Evolutionary conservation across 2,113 vertebrate genomes (phyloP).

Genomic region (Dicerorhinus sumatrensis): DNA sequence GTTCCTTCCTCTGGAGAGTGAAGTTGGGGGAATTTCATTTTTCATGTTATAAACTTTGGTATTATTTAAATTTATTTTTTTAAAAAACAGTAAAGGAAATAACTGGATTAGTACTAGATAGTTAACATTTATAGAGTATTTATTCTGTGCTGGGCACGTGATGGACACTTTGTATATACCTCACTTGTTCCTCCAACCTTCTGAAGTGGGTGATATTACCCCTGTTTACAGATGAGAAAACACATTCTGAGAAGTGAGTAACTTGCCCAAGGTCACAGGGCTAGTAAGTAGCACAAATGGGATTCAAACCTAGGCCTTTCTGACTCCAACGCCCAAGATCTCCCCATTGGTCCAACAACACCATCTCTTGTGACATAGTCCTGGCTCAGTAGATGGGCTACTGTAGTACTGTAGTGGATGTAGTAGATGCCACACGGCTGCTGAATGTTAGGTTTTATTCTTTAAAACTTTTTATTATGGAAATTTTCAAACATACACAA

Average conservation of each 20-base stretch:
- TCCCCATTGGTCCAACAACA: neutral
- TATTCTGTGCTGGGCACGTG: neutral
- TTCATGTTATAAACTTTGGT: neutral
- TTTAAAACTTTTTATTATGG: neutral
- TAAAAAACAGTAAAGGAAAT: neutral
- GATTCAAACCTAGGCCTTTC: neutral
- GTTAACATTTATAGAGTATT: neutral
- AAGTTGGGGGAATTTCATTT: neutral
- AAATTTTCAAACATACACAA: conserved; percentile 21
- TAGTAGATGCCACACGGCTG: neutral
- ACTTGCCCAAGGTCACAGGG: neutral
- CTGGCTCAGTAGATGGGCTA: neutral
- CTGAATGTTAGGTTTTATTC: neutral
- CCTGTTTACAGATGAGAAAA: neutral
- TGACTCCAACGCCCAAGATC: neutral
- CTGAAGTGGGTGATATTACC: neutral
- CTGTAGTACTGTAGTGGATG: no score
- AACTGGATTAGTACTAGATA: neutral
- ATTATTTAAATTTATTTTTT: conserved; percentile 42
- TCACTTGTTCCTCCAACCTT: neutral
- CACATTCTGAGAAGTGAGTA: neutral
- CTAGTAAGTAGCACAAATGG: neutral
- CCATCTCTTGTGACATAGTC: neutral
- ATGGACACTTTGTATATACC: neutral
- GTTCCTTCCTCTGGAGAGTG: neutral